Conservation (phyloP, 1,140 invertebrate species). For the Matsumurasca onukii region DNA sequence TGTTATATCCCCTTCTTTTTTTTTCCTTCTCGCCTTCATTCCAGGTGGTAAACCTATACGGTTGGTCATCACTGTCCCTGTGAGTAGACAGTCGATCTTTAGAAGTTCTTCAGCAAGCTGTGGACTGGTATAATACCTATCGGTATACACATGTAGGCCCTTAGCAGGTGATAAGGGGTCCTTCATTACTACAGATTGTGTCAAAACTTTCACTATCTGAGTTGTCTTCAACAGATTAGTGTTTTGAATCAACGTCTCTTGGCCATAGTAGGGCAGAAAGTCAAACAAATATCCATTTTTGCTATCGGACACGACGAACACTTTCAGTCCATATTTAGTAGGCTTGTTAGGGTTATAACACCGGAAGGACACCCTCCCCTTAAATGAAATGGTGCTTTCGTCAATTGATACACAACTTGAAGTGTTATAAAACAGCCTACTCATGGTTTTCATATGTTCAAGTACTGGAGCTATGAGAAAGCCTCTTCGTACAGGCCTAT, state of each 20-base stretch:
- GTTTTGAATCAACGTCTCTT: not conserved
- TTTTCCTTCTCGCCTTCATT: not conserved
- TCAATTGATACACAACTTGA: not conserved
- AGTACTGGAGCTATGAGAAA: constrained; percentile 2
- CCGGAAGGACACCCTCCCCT: not conserved
- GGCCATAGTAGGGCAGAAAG: constrained; percentile 5
- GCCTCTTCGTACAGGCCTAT: not conserved
- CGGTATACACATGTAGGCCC: constrained; percentile 6
- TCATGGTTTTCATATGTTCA: not conserved
- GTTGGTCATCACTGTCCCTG: constrained; percentile 9
- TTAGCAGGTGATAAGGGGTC: not conserved
- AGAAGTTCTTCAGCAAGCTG: constrained; percentile 13
- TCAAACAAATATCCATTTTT: constrained; percentile 4
- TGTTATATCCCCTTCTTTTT: not conserved
- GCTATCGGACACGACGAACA: constrained; percentile 17
- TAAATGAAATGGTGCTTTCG: not conserved
- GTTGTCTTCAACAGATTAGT: constrained; percentile 20
- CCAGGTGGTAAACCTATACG: not conserved
- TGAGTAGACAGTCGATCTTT: not conserved
- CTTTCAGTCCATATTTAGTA: constrained; percentile 16
- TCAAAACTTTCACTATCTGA: constrained; percentile 8
- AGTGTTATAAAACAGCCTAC: not conserved
- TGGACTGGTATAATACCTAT: constrained; percentile 23
- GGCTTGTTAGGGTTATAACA: not conserved
- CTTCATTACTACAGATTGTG: not conserved